These are phyloP conservation scores for Batillaria attramentaria DNA, from an alignment of 1,140 invertebrate species.

Conservation along the genomic window DNA sequence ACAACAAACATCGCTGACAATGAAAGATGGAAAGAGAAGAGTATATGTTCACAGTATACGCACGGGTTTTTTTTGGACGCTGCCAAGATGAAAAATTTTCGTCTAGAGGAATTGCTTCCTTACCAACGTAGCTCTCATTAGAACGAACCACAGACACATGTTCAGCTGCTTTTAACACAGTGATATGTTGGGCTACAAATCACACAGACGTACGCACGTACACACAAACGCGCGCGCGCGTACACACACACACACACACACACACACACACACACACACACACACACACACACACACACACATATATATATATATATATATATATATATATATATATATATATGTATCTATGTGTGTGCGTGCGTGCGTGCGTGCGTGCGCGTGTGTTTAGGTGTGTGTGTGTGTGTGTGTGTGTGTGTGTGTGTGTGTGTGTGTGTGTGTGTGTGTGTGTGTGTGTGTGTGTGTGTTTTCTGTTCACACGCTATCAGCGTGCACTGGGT, in stretches of 20 bases:
- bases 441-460: not conserved
- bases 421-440: not conserved
- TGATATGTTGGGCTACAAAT: not conserved
- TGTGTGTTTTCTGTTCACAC: not conserved
- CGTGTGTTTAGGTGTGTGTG: not conserved
- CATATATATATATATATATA: not conserved
- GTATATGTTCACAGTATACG: not conserved
- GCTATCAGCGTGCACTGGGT: not conserved
- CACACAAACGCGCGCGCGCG: not conserved
- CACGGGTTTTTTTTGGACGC: not conserved
- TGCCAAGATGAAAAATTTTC: not conserved
- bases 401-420: not conserved
- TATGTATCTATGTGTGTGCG: not conserved
- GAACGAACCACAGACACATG: not conserved
- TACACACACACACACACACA: not conserved
- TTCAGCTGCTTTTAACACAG: not conserved
- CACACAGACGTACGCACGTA: not conserved
- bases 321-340: not conserved
- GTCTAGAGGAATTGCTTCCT: not conserved
- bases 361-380: not conserved
- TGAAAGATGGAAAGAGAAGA: not conserved
- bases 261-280: not conserved
- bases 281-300: not conserved
- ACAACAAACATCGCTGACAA: not conserved
- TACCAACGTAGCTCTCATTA: not conserved